Base-by-base conservation (phyloP, 2,888 invertebrate species). In the Abrostola tripartita region DNA sequence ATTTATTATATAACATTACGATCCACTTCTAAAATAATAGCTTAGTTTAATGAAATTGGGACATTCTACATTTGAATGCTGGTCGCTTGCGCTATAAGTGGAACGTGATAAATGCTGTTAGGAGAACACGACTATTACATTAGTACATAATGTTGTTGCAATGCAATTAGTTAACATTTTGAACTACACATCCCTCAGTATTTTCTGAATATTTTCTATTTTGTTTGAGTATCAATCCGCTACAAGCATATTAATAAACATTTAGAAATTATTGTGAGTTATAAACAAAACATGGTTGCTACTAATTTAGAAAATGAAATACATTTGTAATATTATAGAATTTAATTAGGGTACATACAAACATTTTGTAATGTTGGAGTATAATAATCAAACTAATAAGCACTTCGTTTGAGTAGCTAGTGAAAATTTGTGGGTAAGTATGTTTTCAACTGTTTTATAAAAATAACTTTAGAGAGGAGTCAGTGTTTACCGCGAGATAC, bases 271-370 rank as follows among this genome's bases (percentile, higher is more conserved):
- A 24, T 47, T 9, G 44, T 47, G 24, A 24, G 44, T 47, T 47
- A 47, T 47, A 24, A 14, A 47, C 44, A 47, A 47, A 47, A 14
- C 52, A 52, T 52, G 40, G 36, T 40, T 41, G 37, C 14, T 38
- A 38, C 55, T 52, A 64, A 74, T 75, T 67, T 61, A 65, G 62
- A 69, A 79, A 78, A 77, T 78, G 49, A 78, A 79, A 77, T 79
- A 82, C 79, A 75, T 79, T 82, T 84, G 24, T 88, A 91, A 91
- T 94, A 91, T 93, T 89, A 93, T 93, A 94, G 91, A 93, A 93
- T 94, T 94, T 94, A 93, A 93, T 94, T 92, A 93, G 90, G 92
- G 92, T 94, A 94, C 92, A 93, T 94, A 94, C 93, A 94, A 94
- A 94, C 92, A 92, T 90, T 92, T 92, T 92, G 92, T 93, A 93